Percentiles rank a stretch among this genome's conserved stretches.
phyloP scores from a whole-genome alignment of 2,797 vertebrate genomes.

The Acestrorhynchus altus region DNA sequence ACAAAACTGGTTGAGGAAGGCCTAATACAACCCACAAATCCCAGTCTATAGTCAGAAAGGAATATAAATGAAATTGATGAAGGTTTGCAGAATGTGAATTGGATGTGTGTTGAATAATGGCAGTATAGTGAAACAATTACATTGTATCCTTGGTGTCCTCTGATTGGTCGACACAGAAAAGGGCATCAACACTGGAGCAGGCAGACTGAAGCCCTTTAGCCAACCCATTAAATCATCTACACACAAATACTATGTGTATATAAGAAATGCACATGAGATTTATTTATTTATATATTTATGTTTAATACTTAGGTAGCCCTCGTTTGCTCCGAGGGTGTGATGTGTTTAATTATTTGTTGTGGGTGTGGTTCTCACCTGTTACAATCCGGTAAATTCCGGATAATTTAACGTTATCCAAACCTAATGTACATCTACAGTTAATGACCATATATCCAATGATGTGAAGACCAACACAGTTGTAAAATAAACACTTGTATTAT shows the following conservation, averaged over 20 bases:
- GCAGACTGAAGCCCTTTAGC: slow-evolving; percentile 82
- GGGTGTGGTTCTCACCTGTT: no score
- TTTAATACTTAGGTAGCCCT: no score
- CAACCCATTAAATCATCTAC: slow-evolving; percentile 83
- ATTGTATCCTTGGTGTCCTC: slow-evolving; percentile 78
- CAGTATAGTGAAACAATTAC: no score
- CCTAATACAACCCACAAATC: slow-evolving; percentile 70
- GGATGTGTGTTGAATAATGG: background rate
- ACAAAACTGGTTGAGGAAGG: slow-evolving; percentile 81
- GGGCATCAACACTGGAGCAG: slow-evolving; percentile 83
- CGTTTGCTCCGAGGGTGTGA: no score
- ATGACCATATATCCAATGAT: no score
- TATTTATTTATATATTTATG: no score
- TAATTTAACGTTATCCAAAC: no score
- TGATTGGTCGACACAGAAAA: slow-evolving; percentile 80
- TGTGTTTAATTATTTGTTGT: no score
- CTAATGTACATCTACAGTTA: no score
- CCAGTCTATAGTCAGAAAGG: background rate
- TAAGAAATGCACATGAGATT: background rate
- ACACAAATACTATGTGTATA: background rate
- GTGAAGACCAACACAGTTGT: no score
- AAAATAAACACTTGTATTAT: no score
- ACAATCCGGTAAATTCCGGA: no score
- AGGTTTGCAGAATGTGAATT: background rate
- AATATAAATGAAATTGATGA: background rate